Evolutionary conservation across 2,797 vertebrate species (phyloP).

Genomic region (Lutra lutra): DNA sequence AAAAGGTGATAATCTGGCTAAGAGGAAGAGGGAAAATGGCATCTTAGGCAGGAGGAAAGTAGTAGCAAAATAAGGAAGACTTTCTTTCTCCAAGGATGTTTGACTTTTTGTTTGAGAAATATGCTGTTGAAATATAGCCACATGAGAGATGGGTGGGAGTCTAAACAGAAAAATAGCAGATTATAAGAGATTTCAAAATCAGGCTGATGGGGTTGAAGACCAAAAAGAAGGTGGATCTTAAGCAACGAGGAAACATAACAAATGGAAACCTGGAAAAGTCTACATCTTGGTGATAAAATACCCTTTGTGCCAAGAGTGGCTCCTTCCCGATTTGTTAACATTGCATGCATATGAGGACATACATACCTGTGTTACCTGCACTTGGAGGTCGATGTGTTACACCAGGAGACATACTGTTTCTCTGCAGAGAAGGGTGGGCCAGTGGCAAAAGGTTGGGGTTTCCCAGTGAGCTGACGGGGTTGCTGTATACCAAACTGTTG

Average conservation of each 20-base stretch:
- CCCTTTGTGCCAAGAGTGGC: not conserved
- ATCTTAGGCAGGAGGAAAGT: not conserved
- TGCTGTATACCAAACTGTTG: conserved; percentile 97
- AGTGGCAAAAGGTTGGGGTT: conserved; percentile 98
- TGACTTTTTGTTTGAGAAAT: not conserved
- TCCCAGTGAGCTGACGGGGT: conserved; percentile 95
- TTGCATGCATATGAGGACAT: conserved; percentile 43
- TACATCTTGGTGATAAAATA: not conserved
- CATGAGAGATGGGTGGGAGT: not conserved
- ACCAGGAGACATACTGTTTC: conserved; percentile 99
- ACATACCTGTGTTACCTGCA: conserved; percentile 94
- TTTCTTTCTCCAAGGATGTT: not conserved
- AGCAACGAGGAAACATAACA: not conserved
- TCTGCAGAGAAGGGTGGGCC: conserved; percentile 97
- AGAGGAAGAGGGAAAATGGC: not conserved
- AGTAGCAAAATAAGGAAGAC: not conserved
- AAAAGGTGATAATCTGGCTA: not conserved
- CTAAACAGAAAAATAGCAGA: not conserved
- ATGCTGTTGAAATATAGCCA: not conserved
- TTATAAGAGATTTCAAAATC: not conserved
- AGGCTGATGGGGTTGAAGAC: not conserved
- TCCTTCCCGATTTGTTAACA: not conserved
- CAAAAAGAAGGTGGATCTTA: not conserved
- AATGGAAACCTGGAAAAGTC: not conserved
- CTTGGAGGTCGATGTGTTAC: conserved; percentile 99